Percentiles rank a stretch among this genome's conserved stretches.
Conservation (phyloP, 2,797 vertebrate species). For the Neosilurus hyrtlii region DNA sequence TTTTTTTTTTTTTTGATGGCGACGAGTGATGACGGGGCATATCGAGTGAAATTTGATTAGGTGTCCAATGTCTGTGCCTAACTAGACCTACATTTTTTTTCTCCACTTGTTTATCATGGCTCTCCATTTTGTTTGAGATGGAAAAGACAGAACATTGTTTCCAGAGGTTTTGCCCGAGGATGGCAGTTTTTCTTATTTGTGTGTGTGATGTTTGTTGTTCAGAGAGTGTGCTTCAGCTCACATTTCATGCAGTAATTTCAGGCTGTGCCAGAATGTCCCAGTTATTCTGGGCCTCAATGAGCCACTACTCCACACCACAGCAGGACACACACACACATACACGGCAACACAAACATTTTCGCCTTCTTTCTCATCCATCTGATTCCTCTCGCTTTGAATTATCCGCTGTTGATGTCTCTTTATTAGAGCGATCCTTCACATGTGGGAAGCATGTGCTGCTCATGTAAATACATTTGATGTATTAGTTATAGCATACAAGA, state of each 20-base stretch:
- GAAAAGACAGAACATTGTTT: slow-evolving; percentile 33
- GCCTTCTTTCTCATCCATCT: neutral
- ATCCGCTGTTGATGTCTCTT: slow-evolving; percentile 6
- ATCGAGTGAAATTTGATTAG: slow-evolving; percentile 16
- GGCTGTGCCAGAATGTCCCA: slow-evolving; percentile 70
- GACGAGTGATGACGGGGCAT: slow-evolving; percentile 32
- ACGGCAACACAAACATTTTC: neutral
- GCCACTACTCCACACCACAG: slow-evolving; percentile 53
- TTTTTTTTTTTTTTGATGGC: neutral
- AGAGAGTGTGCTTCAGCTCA: slow-evolving; percentile 69
- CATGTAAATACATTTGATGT: neutral
- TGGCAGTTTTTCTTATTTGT: slow-evolving; percentile 29
- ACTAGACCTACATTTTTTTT: neutral
- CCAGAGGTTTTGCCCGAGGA: slow-evolving; percentile 27
- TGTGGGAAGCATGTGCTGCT: slow-evolving; percentile 23
- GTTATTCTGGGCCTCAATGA: slow-evolving; percentile 70
- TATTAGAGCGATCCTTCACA: neutral
- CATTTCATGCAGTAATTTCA: slow-evolving; percentile 76
- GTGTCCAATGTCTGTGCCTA: neutral
- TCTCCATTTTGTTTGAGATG: neutral
- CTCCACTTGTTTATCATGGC: slow-evolving; percentile 2
- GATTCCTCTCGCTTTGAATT: slow-evolving; percentile 24
- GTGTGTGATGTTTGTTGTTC: slow-evolving; percentile 65
- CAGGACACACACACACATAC: slow-evolving; percentile 33
- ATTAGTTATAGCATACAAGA: neutral